Conservation (phyloP, 1,140 invertebrate genomes). For the Diabrotica virgifera region DNA sequence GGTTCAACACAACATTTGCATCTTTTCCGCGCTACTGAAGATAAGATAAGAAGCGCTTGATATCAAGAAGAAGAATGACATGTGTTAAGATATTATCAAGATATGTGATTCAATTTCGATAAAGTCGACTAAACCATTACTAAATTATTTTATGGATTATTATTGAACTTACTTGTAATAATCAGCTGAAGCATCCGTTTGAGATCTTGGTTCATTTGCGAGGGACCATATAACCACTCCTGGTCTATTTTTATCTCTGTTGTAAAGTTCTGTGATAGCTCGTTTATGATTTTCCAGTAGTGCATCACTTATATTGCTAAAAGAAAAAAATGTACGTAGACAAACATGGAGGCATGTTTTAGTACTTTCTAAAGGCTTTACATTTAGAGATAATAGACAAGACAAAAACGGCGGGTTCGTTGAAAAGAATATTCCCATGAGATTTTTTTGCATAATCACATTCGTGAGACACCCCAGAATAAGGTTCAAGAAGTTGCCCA, state of each 20-base stretch:
- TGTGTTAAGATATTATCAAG: too few species aligned
- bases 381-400: too few species aligned
- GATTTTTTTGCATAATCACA: too few species aligned
- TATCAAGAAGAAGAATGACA: too few species aligned
- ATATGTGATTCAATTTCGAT: not conserved
- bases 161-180: constrained; percentile 39
- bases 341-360: not conserved
- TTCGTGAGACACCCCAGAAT: too few species aligned
- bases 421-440: too few species aligned
- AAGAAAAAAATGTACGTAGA: constrained; percentile 42
- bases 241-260: constrained; percentile 89
- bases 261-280: constrained; percentile 78
- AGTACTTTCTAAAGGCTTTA: not conserved
- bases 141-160: constrained; percentile 25
- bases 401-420: too few species aligned
- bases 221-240: constrained; percentile 95
- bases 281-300: constrained; percentile 76
- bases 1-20: too few species aligned
- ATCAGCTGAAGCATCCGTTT: constrained; percentile 59
- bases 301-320: constrained; percentile 52
- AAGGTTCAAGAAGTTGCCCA: too few species aligned
- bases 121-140: constrained; percentile 1
- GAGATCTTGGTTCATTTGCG: constrained; percentile 84
- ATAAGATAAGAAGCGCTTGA: too few species aligned
- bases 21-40: too few species aligned